phyloP scores from a whole-genome alignment of 1,140 invertebrate species.

The Belonocnema kinseyi region DNA sequence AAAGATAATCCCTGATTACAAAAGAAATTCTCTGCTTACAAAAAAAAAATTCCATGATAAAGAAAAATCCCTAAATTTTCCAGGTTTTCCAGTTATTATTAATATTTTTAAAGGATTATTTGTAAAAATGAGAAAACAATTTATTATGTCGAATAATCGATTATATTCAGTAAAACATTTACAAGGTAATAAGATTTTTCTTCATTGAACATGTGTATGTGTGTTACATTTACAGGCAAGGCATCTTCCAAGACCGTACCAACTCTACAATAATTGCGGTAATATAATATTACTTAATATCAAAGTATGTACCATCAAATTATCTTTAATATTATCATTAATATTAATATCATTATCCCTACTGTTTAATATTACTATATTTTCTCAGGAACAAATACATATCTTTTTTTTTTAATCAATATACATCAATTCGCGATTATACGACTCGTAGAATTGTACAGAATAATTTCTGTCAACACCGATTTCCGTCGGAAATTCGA shows the following conservation, averaged over 20 bases:
- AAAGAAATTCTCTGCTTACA: too few relatives aligned
- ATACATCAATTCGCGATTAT: constrained; percentile 73
- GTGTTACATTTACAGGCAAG: constrained; percentile 75
- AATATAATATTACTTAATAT: constrained; percentile 71
- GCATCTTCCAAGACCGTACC: constrained; percentile 75
- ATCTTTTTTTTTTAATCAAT: constrained; percentile 65
- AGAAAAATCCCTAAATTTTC: too few relatives aligned
- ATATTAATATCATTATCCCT: constrained; percentile 66
- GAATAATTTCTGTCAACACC: constrained; percentile 8
- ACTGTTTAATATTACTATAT: constrained; percentile 71
- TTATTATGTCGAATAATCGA: constrained; percentile 71
- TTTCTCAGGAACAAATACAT: constrained; percentile 70
- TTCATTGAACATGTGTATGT: constrained; percentile 68
- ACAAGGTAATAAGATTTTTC: constrained; percentile 74
- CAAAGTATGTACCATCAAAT: constrained; percentile 74
- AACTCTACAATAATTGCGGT: constrained; percentile 71
- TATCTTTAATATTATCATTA: constrained; percentile 68
- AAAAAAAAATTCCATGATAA: too few relatives aligned
- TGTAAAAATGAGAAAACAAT: background rate
- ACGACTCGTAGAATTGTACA: constrained; percentile 63
- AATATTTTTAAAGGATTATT: background rate
- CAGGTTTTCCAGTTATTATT: too few relatives aligned
- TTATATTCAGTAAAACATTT: constrained; percentile 77
- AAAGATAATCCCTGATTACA: too few relatives aligned
- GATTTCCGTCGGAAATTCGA: background rate